Conservation (phyloP, 2,113 vertebrate species). For the Actenoides hombroni region DNA sequence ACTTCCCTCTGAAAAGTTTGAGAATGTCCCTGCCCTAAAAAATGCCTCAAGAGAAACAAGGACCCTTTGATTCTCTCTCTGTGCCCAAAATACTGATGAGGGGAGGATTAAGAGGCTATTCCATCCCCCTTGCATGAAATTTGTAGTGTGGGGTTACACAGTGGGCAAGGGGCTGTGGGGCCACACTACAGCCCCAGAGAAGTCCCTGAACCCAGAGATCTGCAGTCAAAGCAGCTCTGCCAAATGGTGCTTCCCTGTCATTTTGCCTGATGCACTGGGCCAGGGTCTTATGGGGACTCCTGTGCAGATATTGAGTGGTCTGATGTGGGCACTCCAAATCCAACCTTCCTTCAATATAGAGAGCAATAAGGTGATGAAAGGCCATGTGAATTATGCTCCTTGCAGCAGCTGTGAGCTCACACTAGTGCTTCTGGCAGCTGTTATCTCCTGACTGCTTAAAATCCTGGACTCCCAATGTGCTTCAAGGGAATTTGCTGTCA, state of each 20-base stretch:
- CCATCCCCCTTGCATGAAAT: not conserved
- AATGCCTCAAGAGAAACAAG: not conserved
- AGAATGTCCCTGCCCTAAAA: not conserved
- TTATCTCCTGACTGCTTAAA: not conserved
- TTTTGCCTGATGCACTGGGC: fast-evolving
- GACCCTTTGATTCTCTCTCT: not conserved
- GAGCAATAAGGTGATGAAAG: not conserved
- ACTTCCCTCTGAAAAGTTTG: not conserved
- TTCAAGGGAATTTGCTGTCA: not conserved
- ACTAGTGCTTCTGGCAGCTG: not conserved
- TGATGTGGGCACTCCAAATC: not conserved
- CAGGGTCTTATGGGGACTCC: fast-evolving
- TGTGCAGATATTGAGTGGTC: not conserved
- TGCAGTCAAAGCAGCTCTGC: not conserved
- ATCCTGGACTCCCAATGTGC: fast-evolving
- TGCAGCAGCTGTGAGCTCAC: not conserved
- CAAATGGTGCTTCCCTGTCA: not conserved
- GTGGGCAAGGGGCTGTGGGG: not conserved
- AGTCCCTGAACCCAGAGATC: not conserved
- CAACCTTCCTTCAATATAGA: not conserved
- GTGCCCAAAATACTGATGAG: not conserved
- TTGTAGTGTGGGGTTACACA: not conserved
- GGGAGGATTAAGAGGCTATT: not conserved
- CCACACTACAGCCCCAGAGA: not conserved
- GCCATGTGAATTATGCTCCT: not conserved